Conservation (phyloP, 2,888 invertebrate genomes). For the Drosophila limbata region DNA sequence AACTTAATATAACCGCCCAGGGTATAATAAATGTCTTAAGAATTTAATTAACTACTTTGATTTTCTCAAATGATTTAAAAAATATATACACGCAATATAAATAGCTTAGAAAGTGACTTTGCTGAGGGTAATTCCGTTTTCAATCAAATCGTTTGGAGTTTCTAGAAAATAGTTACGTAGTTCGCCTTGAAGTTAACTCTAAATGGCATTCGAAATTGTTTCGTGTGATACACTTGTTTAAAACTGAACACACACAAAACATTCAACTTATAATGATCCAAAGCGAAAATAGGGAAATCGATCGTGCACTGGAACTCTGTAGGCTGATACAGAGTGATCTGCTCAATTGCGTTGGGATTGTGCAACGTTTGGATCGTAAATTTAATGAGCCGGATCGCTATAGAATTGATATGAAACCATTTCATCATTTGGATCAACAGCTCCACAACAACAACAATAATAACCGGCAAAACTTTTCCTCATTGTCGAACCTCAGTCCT, state of each 20-base stretch:
- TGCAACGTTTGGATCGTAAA: constrained; percentile 51
- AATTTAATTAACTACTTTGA: background rate
- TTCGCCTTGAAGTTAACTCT: constrained; percentile 36
- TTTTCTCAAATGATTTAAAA: background rate
- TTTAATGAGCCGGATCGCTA: constrained; percentile 54
- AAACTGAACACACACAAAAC: constrained; percentile 40
- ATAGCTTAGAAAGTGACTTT: background rate
- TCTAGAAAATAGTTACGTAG: constrained; percentile 21
- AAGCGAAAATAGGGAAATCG: constrained; percentile 49
- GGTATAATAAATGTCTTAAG: too few relatives aligned
- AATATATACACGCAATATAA: too few relatives aligned
- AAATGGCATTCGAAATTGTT: constrained; percentile 46
- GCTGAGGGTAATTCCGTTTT: background rate
- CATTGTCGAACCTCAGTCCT: background rate
- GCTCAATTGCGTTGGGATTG: constrained; percentile 45
- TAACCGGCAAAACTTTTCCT: background rate
- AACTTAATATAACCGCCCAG: too few relatives aligned
- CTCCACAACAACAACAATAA: too few relatives aligned
- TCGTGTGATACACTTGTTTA: constrained; percentile 31
- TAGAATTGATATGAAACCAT: background rate
- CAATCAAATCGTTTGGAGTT: background rate
- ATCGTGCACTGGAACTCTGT: constrained; percentile 58
- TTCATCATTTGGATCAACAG: constrained; percentile 4
- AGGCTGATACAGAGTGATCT: constrained; percentile 38
- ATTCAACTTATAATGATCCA: constrained; percentile 39